Evolutionary conservation across 2,888 invertebrate species (phyloP).

Genomic region (Aphidoletes aphidimyza): DNA sequence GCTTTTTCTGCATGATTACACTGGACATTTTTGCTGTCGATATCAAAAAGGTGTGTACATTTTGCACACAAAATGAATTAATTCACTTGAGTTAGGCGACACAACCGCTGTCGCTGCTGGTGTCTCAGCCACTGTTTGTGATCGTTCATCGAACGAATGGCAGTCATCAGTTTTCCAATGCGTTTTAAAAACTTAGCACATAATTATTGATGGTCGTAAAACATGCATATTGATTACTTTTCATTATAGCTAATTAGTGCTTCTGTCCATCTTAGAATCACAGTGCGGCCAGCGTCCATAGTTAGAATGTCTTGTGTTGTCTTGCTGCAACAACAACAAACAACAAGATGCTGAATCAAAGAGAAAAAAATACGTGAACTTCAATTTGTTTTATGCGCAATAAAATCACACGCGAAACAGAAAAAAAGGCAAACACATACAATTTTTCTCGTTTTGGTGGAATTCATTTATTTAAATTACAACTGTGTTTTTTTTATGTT

Average conservation of each 20-base stretch:
- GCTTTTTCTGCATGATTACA: neutral
- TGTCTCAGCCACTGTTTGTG: neutral
- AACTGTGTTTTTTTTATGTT: constrained; percentile 15
- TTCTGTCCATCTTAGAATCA: neutral
- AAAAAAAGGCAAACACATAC: neutral
- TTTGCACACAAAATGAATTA: constrained; percentile 3
- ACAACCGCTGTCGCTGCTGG: neutral
- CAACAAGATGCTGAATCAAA: neutral
- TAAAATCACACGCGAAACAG: neutral
- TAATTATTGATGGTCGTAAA: constrained; percentile 44
- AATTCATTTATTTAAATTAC: constrained; percentile 44
- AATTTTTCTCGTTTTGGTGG: constrained; percentile 9
- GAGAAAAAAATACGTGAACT: too few relatives aligned
- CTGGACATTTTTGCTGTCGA: neutral
- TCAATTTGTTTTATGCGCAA: neutral
- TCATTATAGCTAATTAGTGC: constrained; percentile 33
- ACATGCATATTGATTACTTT: constrained; percentile 53
- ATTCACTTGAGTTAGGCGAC: neutral
- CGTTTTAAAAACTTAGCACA: constrained; percentile 51
- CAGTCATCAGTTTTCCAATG: constrained; percentile 17
- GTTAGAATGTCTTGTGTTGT: neutral
- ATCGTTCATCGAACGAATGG: too few relatives aligned
- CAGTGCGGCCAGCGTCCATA: too few relatives aligned
- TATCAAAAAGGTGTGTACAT: neutral
- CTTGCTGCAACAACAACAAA: neutral